phyloP scores from a whole-genome alignment of 2,113 vertebrate genomes.

The Amblyornis subalaris region DNA sequence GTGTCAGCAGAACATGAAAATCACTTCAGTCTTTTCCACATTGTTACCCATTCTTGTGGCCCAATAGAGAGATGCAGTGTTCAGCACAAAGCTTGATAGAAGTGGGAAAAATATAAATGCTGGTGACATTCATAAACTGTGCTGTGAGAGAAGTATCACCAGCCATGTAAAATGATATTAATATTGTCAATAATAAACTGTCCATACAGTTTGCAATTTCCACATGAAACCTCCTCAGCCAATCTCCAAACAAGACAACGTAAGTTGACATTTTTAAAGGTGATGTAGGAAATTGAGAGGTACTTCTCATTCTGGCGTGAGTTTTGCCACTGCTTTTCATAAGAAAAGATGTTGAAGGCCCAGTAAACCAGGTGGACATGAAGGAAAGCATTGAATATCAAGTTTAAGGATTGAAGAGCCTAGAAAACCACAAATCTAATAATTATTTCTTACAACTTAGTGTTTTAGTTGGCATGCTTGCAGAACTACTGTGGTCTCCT shows the following conservation, averaged over 20 bases:
- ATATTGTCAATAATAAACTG: neutral
- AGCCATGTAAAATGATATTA: neutral
- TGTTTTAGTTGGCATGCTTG: constrained; percentile 1
- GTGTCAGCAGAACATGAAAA: neutral
- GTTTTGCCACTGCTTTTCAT: neutral
- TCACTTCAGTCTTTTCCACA: neutral
- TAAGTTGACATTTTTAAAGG: neutral
- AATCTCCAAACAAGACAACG: neutral
- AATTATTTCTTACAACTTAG: neutral
- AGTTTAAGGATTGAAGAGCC: neutral
- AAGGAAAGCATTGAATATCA: neutral
- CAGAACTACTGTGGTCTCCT: neutral
- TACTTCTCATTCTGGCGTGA: neutral
- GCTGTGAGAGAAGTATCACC: neutral
- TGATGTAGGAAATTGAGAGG: neutral
- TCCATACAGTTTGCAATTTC: neutral
- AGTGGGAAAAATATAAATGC: neutral
- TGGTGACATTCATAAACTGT: neutral
- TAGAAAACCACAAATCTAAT: neutral
- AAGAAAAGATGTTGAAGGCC: neutral
- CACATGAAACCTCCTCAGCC: neutral
- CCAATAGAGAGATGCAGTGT: neutral
- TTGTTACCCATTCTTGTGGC: neutral
- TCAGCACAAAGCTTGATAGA: neutral
- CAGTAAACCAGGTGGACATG: neutral